Evolutionary conservation across 1,140 invertebrate genomes (phyloP), one percentile per base, ranked within the genome.

Genomic region (Sycobia sp.): DNA sequence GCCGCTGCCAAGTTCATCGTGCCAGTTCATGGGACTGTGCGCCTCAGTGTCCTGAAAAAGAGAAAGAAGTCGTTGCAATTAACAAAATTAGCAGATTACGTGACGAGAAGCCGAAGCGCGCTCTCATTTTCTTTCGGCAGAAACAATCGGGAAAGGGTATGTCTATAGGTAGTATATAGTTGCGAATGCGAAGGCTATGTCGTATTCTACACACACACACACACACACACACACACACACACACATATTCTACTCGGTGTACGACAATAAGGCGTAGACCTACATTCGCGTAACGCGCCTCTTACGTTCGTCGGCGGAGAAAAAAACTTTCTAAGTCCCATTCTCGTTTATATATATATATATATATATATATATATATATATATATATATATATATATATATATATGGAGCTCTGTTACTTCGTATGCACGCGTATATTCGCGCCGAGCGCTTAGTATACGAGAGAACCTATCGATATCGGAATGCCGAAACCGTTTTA

Each of bases 21-120:
- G 72, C 51, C 66, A 62, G 65, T 62, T 68, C 61, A 73, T 74
- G 70, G 64, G 69, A 65, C 61, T 62, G 70, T 70, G 39, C 14
- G 41, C 63, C 47, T 38, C 54, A 32, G 18, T 25, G 62, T 69
- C 69, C 72, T 74, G 69, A 11, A 69, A 74, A 54, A 57, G 34
- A 58, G 14, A 41, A 0, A 20, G 39, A n/a, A n/a, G n/a, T n/a
- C 2, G 38, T 56, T 54, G 54, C 16, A 54, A 54, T 62, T 54
- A 46, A 54, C 27, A 14, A 13, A 47, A 46, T 62, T 47, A 47
- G 38, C 20, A 5, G 41, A 54, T 62, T 54, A 62, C 59, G 39
- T 54, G 50, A 54, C 5, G 18, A 36, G 59, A 25, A 54, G 20
- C 1, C n/a, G 23, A 62, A 62, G 11, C 14, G 22, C 23, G 60